phyloP scores from a whole-genome alignment of 2,888 invertebrate species.

The Ypsolopha scabrella region DNA sequence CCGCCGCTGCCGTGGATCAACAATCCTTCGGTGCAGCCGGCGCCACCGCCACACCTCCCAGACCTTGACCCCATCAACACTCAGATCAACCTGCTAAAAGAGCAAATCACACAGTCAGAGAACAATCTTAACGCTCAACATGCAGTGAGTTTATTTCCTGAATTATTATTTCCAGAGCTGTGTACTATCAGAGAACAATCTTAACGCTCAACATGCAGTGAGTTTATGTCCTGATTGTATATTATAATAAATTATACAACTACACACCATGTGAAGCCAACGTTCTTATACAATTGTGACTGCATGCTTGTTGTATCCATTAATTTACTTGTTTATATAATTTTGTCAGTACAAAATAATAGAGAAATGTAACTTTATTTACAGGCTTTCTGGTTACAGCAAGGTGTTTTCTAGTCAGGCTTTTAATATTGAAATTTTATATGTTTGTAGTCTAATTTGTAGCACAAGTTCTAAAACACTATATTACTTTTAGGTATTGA shows the following conservation, averaged over 20 bases:
- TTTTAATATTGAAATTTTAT: not conserved
- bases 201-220: constrained; percentile 94
- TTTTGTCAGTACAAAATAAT: constrained; percentile 16
- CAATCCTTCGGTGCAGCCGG: constrained; percentile 48
- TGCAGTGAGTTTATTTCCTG: constrained; percentile 70
- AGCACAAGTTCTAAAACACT: not conserved
- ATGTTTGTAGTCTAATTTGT: too few relatives aligned
- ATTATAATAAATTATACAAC: too few relatives aligned
- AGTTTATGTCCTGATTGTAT: constrained; percentile 24
- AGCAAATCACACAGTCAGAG: constrained; percentile 96
- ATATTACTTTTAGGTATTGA: constrained; percentile 73
- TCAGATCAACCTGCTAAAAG: constrained; percentile 86
- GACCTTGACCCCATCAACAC: constrained; percentile 73
- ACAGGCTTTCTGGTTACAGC: constrained; percentile 10
- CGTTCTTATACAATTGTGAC: not conserved
- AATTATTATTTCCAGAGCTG: not conserved
- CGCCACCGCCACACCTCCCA: constrained; percentile 28
- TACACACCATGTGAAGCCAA: not conserved
- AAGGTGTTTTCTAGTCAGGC: constrained; percentile 2
- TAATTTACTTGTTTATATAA: not conserved
- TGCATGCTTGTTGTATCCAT: not conserved
- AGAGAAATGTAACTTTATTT: constrained; percentile 10
- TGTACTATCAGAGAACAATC: constrained; percentile 92
- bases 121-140: constrained; percentile 96
- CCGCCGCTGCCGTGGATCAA: constrained; percentile 62